These are phyloP conservation scores for Potamilus streckersoni DNA, from an alignment of 1,140 invertebrate species.

Conservation along the genomic window DNA sequence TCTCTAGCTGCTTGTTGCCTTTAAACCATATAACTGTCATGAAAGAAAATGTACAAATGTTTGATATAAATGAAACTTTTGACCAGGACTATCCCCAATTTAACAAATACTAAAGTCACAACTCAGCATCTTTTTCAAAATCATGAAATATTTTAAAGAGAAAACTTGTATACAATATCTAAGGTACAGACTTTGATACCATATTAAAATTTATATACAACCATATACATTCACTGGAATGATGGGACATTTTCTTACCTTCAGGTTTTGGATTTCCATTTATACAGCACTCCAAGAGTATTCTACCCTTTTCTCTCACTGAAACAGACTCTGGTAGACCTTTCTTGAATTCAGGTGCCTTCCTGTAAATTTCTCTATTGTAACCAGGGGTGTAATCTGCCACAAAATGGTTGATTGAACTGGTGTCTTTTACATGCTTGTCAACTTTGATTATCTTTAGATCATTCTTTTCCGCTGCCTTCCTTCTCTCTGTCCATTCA, in stretches of 20 bases:
- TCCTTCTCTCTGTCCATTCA: too few species aligned
- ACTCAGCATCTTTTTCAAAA: not conserved
- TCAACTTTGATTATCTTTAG: too few species aligned
- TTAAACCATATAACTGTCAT: slow-evolving; percentile 26
- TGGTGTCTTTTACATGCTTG: too few species aligned
- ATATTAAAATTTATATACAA: too few species aligned
- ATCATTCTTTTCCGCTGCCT: too few species aligned
- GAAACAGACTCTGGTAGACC: slow-evolving; percentile 9
- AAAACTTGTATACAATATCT: too few species aligned
- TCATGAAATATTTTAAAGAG: too few species aligned
- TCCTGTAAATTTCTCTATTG: not conserved
- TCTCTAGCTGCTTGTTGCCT: slow-evolving; percentile 14
- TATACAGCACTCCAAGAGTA: slow-evolving; percentile 16
- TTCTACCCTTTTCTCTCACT: slow-evolving; percentile 17
- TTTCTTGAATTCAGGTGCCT: slow-evolving; percentile 9
- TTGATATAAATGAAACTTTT: too few species aligned
- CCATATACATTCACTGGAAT: not conserved
- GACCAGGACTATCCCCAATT: too few species aligned
- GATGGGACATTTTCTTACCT: slow-evolving; percentile 6
- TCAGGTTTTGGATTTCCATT: slow-evolving; percentile 17
- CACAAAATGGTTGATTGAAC: too few species aligned
- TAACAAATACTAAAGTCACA: not conserved
- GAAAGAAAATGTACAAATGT: not conserved
- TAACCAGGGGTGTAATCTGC: not conserved
- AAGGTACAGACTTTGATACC: too few species aligned